A percentile compares a stretch with the other conserved stretches of the same genome.
These are phyloP conservation scores for Trilocha varians DNA, from an alignment of 2,888 invertebrate species.

Conservation along the genomic window DNA sequence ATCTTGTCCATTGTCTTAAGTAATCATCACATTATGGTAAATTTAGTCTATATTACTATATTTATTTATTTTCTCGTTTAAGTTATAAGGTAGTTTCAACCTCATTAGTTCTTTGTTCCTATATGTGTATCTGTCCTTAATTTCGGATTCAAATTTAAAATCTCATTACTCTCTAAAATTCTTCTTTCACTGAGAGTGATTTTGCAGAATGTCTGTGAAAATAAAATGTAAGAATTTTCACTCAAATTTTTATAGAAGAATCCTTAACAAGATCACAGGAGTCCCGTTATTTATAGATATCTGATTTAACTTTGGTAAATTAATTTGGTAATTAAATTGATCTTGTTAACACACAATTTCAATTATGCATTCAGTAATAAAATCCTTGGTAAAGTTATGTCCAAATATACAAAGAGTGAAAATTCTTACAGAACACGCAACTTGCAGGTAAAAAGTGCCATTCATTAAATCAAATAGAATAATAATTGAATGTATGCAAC, in stretches of 20 bases:
- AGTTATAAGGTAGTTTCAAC: constrained; percentile 34
- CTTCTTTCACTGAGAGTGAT: background rate
- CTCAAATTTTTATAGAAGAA: no score
- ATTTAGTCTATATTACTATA: constrained; percentile 45
- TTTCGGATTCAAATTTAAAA: background rate
- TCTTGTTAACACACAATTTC: no score
- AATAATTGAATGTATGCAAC: constrained; percentile 13
- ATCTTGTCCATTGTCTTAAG: constrained; percentile 62
- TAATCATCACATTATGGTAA: constrained; percentile 58
- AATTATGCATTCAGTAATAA: no score
- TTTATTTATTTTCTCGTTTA: constrained; percentile 59
- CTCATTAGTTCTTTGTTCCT: constrained; percentile 45
- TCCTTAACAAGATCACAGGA: no score
- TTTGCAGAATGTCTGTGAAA: background rate
- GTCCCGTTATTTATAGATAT: no score
- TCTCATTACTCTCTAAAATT: no score
- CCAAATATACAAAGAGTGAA: background rate
- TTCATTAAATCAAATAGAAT: constrained; percentile 3
- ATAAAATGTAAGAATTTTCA: background rate
- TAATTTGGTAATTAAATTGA: no score
- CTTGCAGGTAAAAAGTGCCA: background rate
- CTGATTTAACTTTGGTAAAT: no score
- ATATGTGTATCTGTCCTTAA: constrained; percentile 17
- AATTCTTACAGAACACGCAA: background rate
- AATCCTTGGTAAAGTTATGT: background rate